Base-by-base conservation (phyloP, 2,113 vertebrate genomes). In the Gadus macrocephalus region DNA sequence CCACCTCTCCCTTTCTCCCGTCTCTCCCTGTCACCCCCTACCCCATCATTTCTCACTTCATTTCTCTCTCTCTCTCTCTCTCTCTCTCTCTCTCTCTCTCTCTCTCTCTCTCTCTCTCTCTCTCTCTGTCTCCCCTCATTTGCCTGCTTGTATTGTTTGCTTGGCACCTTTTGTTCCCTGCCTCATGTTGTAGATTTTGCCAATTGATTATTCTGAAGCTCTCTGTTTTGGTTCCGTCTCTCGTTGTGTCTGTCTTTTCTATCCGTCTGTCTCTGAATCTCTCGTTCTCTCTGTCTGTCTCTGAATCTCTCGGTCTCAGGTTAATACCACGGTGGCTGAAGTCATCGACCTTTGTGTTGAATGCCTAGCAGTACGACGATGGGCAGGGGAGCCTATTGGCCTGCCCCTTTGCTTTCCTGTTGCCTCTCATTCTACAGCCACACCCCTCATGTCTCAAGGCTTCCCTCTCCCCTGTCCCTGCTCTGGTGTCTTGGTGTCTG, bases 401-500 rank as follows among this genome's bases (percentile, higher is more conserved):
- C 42, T 14, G 42, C 42, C 2, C 42, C 42, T 49, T 14, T 49
- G 42, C 42, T 1, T 49, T 14, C 2, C 42, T 9, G 42, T 14
- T 49, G 42, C 42, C 9, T 49, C 1, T 49, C 42, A 11, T 7
- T 49, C 42, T 49, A 35, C 31, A 35, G 31, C 31, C 31, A 35
- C 31, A 35, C 31, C 31, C 31, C 31, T 35, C 12, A 14, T 49
- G 9, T 49, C 8, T 49, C 42, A 25, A 25, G 25, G 25, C 25
- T 25, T 25, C 25, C 22, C 78, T 68, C 55, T 4, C 4, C 17
- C 55, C 79, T 79, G 66, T 49, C 9, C 74, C 62, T 67, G 16
- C 17, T 53, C 70, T 25, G 63, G 49, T 87, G 87, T 74, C 70
- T 75, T 84, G 78, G 72, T 77, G 75, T 81, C 74, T 80, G 63